Evolutionary conservation across 2,888 invertebrate genomes (phyloP), one percentile per base, ranked within the genome.

Genomic region (Sinotaia quadrata): DNA sequence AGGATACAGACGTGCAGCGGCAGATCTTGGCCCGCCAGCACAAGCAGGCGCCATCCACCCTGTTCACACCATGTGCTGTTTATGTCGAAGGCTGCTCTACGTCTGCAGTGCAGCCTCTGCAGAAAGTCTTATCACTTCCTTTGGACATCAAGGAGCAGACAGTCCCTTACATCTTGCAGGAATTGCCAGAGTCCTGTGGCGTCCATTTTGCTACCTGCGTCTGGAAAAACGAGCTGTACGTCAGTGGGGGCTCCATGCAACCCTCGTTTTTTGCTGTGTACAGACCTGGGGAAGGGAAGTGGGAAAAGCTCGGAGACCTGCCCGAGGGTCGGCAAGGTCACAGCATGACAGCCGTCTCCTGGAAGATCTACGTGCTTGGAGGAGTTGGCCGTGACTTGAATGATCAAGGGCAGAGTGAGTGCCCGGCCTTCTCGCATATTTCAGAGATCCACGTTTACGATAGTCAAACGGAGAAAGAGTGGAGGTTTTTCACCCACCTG

Each of bases 151-250:
- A 8, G n/a, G 34, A 34, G 29, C 58, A 37, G 58, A 47, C 24
- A 18, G 5, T 24, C 18, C 5, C 8, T 10, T 70, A 61, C 37
- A 21, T 56, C 0, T 24, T 70, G 29, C 34, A 52, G n/a, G 18
- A 56, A 24, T 15, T 67, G 10, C 70, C 70, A 15, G 54, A 67
- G 10, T 31, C 52, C 7, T 36, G 33, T 33, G 67, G 66, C 18
- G 15, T 41, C 15, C 56, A 70, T 41, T 70, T 67, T 37, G 67
- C 70, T 10, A 33, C 61, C 10, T 70, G 70, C 47, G 24, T 31
- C 2, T 56, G 51, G 44, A 24, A 57, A 8, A 70, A 70, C 51
- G 67, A 70, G 49, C 34, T 70, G 34, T 70, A 70, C n/a, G 49
- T 70, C 12, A 29, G 60, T 24, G 66, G 70, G 7, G 67, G 70